Percentiles rank a stretch among this genome's conserved stretches.
Conservation (phyloP, 1,140 invertebrate genomes). For the Temnothorax curvispinosus region DNA sequence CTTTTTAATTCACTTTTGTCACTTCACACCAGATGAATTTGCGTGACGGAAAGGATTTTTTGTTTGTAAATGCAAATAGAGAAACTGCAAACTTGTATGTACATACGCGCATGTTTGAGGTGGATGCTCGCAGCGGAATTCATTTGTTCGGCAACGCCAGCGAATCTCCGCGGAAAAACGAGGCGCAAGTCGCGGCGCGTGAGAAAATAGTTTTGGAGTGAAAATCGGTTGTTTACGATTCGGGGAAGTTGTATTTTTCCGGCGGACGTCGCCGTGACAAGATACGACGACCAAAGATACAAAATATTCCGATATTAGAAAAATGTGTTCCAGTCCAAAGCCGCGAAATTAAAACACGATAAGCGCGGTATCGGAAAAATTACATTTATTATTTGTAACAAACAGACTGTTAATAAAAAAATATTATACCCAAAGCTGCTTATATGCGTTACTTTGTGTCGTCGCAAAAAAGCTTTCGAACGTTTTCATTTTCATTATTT, state of each 20-base stretch:
- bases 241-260: neutral
- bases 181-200: conserved; percentile 23
- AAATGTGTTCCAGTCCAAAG: neutral
- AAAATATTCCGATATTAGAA: neutral
- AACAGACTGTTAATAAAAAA: neutral
- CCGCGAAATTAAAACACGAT: neutral
- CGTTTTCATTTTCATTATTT: neutral
- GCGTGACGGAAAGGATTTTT: neutral
- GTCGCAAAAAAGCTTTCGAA: neutral
- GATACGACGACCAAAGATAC: neutral
- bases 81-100: conserved; percentile 27
- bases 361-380: neutral
- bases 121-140: conserved; percentile 50
- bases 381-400: neutral
- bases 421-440: neutral
- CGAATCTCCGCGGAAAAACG: conserved; percentile 41
- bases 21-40: neutral
- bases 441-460: neutral
- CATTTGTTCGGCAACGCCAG: conserved; percentile 42
- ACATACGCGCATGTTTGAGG: conserved; percentile 9
- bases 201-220: conserved; percentile 40
- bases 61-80: conserved; percentile 41
- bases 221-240: conserved; percentile 49
- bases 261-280: neutral
- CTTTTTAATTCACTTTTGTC: neutral